Evolutionary conservation across 2,113 vertebrate species (phyloP).

Genomic region (Okapia johnstoni): DNA sequence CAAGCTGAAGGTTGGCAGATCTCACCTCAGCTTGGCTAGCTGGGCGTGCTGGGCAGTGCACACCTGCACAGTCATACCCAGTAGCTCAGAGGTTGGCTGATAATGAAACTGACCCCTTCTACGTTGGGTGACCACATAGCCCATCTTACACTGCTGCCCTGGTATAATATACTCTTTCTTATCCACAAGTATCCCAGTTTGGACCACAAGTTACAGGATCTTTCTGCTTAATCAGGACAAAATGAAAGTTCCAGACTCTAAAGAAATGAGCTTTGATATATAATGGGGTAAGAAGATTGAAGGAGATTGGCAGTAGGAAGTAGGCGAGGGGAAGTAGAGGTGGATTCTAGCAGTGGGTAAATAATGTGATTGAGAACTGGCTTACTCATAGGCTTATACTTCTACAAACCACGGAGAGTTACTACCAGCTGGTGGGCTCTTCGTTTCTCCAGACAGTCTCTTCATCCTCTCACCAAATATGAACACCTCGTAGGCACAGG

Average conservation of each 20-base stretch:
- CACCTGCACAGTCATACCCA: not conserved
- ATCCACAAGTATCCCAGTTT: not conserved
- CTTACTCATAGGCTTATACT: not conserved
- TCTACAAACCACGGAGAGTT: not conserved
- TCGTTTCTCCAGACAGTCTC: not conserved
- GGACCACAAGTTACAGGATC: not conserved
- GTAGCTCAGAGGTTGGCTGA: not conserved
- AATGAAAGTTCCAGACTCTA: not conserved
- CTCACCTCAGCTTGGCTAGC: not conserved
- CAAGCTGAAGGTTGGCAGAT: not conserved
- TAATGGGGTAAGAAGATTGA: not conserved
- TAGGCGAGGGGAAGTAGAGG: not conserved
- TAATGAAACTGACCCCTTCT: not conserved
- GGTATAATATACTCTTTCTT: not conserved
- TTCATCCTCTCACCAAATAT: not conserved
- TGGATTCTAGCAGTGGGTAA: not conserved
- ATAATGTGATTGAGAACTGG: not conserved
- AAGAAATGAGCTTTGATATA: not conserved
- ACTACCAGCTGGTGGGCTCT: not conserved
- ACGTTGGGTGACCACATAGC: not conserved
- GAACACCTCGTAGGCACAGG: not conserved
- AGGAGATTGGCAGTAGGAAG: not conserved
- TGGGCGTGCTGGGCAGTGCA: not conserved
- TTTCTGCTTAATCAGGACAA: not conserved
- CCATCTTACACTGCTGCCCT: not conserved